Percentiles rank a stretch among this genome's conserved stretches.
phyloP scores from a whole-genome alignment of 1,140 invertebrate genomes.

The Druon quercuslanigerum region DNA sequence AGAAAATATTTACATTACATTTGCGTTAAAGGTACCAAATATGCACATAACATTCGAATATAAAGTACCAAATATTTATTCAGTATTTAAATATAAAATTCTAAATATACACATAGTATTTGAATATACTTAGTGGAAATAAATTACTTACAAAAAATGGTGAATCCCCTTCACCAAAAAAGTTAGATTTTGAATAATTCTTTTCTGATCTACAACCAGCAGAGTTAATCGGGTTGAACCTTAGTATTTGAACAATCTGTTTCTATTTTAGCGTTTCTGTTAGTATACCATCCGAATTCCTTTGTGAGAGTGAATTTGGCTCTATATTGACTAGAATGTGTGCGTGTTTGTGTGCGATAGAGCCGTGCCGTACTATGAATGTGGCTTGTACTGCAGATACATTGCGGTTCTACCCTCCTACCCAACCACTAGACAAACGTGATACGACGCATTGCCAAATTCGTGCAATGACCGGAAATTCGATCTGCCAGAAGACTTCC shows the following conservation, averaged over 20 bases:
- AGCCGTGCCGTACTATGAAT: conserved; percentile 51
- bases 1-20: too few species aligned
- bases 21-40: too few species aligned
- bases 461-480: conserved; percentile 56
- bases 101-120: too few species aligned
- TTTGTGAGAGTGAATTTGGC: conserved; percentile 16
- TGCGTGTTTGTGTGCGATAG: conserved; percentile 45
- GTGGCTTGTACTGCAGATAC: conserved; percentile 65
- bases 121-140: too few species aligned
- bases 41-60: too few species aligned
- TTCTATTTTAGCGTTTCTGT: conserved; percentile 22
- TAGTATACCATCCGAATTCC: not conserved
- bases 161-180: too few species aligned
- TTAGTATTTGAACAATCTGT: conserved; percentile 34
- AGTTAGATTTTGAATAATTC: not conserved
- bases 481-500: conserved; percentile 33
- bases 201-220: not conserved
- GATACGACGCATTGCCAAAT: conserved; percentile 61
- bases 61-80: too few species aligned
- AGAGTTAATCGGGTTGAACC: conserved; percentile 31
- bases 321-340: conserved; percentile 22
- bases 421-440: conserved; percentile 46
- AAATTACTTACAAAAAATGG: too few species aligned
- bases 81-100: too few species aligned
- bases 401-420: conserved; percentile 61